Evolutionary conservation across 2,797 vertebrate genomes (phyloP).

Genomic region (Pseudochromis fuscus): DNA sequence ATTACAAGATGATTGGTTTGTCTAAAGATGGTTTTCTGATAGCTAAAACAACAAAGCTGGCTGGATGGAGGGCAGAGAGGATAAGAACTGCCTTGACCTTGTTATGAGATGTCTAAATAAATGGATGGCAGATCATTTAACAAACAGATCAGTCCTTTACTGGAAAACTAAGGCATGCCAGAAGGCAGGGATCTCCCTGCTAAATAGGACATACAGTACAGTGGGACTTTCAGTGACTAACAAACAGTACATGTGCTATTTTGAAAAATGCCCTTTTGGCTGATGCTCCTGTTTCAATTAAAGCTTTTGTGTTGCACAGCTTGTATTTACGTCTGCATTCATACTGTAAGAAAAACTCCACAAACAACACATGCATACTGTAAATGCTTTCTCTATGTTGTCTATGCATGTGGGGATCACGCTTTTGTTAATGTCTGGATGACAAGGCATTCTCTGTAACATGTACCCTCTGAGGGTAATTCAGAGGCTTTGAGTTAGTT

Average conservation of each 20-base stretch:
- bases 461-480: background rate
- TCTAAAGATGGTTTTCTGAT: conserved; percentile 51
- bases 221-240: background rate
- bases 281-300: conserved; percentile 15
- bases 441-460: background rate
- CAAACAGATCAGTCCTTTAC: conserved; percentile 24
- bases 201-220: conserved; percentile 14
- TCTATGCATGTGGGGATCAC: background rate
- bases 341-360: background rate
- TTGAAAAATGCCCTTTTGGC: conserved; percentile 16
- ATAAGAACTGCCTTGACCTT: conserved; percentile 39
- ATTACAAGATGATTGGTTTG: conserved; percentile 27
- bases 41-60: conserved; percentile 55
- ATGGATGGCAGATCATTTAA: conserved; percentile 33
- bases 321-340: conserved; percentile 3
- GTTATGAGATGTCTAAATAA: conserved; percentile 52
- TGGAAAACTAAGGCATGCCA: conserved; percentile 9
- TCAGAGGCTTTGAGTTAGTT: background rate
- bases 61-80: conserved; percentile 15
- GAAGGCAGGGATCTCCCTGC: background rate
- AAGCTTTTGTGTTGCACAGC: conserved; percentile 14
- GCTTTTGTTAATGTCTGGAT: conserved; percentile 1
- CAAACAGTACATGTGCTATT: background rate
- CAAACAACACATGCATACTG: background rate
- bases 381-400: conserved; percentile 6